Evolutionary conservation across 2,888 invertebrate species (phyloP), one percentile per base, ranked within the genome.

Genomic region (Auanema freiburgensis): DNA sequence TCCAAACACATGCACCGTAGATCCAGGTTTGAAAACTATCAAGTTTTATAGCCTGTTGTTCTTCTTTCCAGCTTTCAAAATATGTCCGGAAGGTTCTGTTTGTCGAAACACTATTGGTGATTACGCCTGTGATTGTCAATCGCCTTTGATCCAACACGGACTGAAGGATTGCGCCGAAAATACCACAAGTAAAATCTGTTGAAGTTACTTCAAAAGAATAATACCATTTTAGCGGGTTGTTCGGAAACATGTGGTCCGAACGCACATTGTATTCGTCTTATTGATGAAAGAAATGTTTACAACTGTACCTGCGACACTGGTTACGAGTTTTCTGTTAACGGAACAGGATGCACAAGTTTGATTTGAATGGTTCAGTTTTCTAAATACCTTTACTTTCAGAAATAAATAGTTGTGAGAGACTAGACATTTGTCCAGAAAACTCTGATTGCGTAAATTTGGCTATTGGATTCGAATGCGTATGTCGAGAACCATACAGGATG

Each of bases 301-400:
- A 60, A 60, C 60, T 60, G 60, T 18, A 54, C 54, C 6, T 60
- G 60, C 14, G 25, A 54, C 21, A 12, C 24, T 16, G 44, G 24
- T 5, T 60, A 60, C 33, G 60, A 44, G 46, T 10, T 46, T 10
- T 3, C 4, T 5, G 16, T 10, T 46, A 46, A 16, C 10, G 46
- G 46, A 3, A 46, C 4, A 46, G 16, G 10, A 5, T 18, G 16
- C 46, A 18, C 5, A 46, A 46, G 16, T 46, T 46, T 46, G 21
- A 46, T 46, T 46, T 3, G 6, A 5, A 46, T 5, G 4, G 6
- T 46, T 16, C 4, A 46, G 8, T 33, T 5, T 8, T 33, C 33
- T 33, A 3, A 33, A 8, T 33, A 5, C 4, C 33, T 33, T 33
- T n/a, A n/a, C 33, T 33, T 33, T 8, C 8, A 33, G 33, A 8